Evolutionary conservation across 2,113 vertebrate genomes (phyloP).

Genomic region (Sardina pilchardus): DNA sequence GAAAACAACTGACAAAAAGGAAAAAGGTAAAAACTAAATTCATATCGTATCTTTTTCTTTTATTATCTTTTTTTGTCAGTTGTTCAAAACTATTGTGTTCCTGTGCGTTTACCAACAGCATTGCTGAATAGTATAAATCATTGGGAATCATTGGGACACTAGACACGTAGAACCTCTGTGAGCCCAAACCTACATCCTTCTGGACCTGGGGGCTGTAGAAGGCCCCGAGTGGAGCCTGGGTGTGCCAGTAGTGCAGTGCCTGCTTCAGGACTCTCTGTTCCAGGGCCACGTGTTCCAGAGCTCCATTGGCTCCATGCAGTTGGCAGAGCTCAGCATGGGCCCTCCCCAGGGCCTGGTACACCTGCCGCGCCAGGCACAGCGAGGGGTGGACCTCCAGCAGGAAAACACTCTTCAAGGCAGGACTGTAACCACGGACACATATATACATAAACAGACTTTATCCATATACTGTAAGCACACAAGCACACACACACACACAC

Average conservation of each 20-base stretch:
- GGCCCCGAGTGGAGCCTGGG: constrained; percentile 49
- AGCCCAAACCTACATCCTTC: constrained; percentile 60
- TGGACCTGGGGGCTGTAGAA: constrained; percentile 67
- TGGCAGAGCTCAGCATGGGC: constrained; percentile 65
- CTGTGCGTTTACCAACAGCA: not conserved
- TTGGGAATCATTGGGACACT: no score
- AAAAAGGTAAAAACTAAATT: not conserved
- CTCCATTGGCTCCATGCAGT: constrained; percentile 50
- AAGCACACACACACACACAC: not conserved
- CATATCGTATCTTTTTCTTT: not conserved
- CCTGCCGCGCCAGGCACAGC: constrained; percentile 61
- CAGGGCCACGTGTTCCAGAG: constrained; percentile 53
- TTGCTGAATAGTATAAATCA: not conserved
- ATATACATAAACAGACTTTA: not conserved
- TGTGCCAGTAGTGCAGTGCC: constrained; percentile 63
- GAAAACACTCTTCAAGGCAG: constrained; percentile 64
- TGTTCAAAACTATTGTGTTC: not conserved
- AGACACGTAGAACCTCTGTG: not conserved
- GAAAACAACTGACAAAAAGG: constrained; percentile 70
- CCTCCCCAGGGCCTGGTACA: constrained; percentile 60
- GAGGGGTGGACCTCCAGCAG: constrained; percentile 77
- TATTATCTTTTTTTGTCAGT: not conserved
- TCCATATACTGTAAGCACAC: not conserved
- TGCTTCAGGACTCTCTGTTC: constrained; percentile 61
- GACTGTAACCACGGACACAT: constrained; percentile 56